Base-by-base conservation (phyloP, 2,888 invertebrate species). In the Isotomurus palustris region DNA sequence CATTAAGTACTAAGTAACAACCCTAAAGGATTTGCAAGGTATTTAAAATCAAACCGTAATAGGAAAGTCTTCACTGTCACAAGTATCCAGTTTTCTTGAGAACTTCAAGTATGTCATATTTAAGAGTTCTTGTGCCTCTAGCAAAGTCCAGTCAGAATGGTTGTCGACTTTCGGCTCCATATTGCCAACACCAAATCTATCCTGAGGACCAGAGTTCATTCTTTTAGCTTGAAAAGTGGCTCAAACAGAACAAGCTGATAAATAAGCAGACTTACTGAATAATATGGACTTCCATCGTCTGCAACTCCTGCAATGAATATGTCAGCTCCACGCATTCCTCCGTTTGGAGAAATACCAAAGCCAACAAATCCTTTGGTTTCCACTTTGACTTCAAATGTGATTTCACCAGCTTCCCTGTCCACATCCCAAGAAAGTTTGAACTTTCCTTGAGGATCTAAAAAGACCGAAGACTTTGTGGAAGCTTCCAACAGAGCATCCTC, bases 71-170 rank as follows among this genome's bases (percentile, higher is more conserved):
- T 43, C 6, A 43, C 40, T 22, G 17, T 50, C 50, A 25, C 50
- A 50, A 25, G 50, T 50, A 19, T 38, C 19, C 5, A 38, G 24
- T 4, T 25, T 10, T 25, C 50, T 19, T 8, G 25, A 38, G 27
- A 50, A 50, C 40, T 38, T 36, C 14, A 50, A 24, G 22, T 38
- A 50, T 14, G 50, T 50, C 6, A 43, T 8, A 32, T 8, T 32
- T 22, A 5, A 8, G n/a, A 38, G 19, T 38, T 50, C 50, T 25
- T 38, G 17, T 17, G 50, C 36, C 14, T 21, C 27, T 21, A 50
- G 4, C 2, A 50, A 19, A 5, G n/a, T 50, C 50, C 50, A 50
- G 17, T 50, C 50, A 22, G 29, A 10, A 25, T 38, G 22, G 25
- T 38, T 27, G 38, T 50, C 50, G 2, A 38, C 4, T 19, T 3